Evolutionary conservation across 2,113 vertebrate genomes (phyloP), one percentile per base, ranked within the genome.

Genomic region (Brachirus orientalis): DNA sequence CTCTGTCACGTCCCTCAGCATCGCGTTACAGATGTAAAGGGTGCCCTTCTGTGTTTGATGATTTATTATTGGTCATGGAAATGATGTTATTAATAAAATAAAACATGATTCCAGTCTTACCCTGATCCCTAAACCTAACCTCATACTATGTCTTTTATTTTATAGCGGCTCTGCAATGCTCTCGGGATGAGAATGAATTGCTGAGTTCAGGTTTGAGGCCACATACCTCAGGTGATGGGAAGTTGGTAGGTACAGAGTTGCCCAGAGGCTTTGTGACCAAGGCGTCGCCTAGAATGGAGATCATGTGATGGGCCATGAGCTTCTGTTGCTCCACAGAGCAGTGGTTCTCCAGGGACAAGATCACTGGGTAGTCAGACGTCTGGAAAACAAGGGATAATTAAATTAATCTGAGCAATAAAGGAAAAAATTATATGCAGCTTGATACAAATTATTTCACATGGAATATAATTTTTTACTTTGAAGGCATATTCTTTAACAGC

Each of bases 261-360:
- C 94, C 93, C 0, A 98, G 18, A 0, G 95, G 96, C 17, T 55
- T 85, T 16, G 91, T 89, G 83, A 98, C 54, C 64, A 99, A 91
- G 88, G 94, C 92, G 11, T 93, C 88, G 9, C 95, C 94, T 76
- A 99, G 89, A 72, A 96, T 96, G 6, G 86, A 79, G 0, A 59
- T 91, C 91, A 99, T 51, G 80, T 98, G 89, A 1, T 86, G 77
- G 9, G 96, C 95, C 95, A 99, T 96, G 56, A 94, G 85, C 11
- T 88, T 95, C 92, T 99, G 98, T 72, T 99, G 98, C 0, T 95
- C 94, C 1, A 96, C 22, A 0, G 82, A 92, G 89, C 98, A 99
- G 89, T 99, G 98, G 74, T 97, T 98, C 92, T 99, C 98, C 93
- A 99, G 85, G 52, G 98, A 99, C 64, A 99, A 89, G 87, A 99